Conservation (phyloP, 1,140 invertebrate species). For the Wasmannia auropunctata region DNA sequence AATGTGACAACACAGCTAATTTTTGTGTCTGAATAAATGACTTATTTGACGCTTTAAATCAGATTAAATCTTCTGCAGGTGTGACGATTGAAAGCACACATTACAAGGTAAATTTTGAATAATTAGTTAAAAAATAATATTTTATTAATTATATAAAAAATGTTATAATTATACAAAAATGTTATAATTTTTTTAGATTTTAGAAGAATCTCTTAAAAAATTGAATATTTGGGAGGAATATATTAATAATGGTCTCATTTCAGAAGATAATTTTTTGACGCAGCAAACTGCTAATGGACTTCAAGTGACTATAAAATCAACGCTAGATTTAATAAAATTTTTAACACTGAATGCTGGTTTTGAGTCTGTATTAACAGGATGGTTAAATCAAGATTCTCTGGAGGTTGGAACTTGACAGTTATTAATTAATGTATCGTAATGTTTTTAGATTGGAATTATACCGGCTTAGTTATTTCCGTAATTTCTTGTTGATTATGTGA, state of each 20-base stretch:
- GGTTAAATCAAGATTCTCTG: not conserved
- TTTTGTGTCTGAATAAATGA: conserved; percentile 15
- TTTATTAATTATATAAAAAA: not conserved
- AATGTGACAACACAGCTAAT: not conserved
- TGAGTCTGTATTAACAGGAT: not conserved
- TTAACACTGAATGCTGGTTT: not conserved
- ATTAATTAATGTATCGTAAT: too few relatives aligned
- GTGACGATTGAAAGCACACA: not conserved
- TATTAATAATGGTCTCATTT: not conserved
- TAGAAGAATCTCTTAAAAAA: not conserved
- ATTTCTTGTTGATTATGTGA: too few relatives aligned
- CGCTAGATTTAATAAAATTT: not conserved
- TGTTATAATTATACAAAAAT: not conserved
- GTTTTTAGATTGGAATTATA: too few relatives aligned
- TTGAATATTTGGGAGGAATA: conserved; percentile 7
- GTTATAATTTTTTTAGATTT: not conserved
- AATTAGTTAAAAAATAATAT: too few relatives aligned
- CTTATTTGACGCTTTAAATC: conserved; percentile 2
- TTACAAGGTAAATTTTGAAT: not conserved
- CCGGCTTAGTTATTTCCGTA: too few relatives aligned
- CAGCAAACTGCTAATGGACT: not conserved
- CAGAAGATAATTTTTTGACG: not conserved
- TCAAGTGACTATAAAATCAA: not conserved
- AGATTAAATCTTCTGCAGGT: not conserved
- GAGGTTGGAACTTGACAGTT: conserved; percentile 6